A percentile compares a stretch with the other conserved stretches of the same genome.
Evolutionary conservation across 2,113 vertebrate species (phyloP).

Genomic region (Megaleporinus macrocephalus): DNA sequence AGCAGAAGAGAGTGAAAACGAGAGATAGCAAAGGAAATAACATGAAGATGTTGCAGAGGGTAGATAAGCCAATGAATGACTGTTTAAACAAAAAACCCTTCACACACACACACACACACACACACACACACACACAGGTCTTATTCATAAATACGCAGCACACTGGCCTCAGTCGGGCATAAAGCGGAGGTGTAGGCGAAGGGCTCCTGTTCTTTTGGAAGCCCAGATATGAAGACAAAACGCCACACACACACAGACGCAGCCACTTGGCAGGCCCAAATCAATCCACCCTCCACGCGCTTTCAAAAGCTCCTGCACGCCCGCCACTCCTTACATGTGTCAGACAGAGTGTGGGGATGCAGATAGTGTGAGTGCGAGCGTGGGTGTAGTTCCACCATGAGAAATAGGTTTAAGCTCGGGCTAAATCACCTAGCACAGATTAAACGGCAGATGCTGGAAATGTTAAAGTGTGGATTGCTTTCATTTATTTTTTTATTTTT

Average conservation of each 20-base stretch:
- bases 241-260: neutral
- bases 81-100: slow-evolving; percentile 46
- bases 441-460: slow-evolving; percentile 36
- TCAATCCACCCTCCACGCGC: slow-evolving; percentile 27
- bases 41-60: slow-evolving; percentile 41
- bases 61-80: slow-evolving; percentile 52
- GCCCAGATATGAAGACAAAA: slow-evolving; percentile 44
- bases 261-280: slow-evolving; percentile 29
- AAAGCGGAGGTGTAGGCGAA: slow-evolving; percentile 40
- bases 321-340: slow-evolving; percentile 45
- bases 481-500: neutral
- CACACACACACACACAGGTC: slow-evolving; percentile 26
- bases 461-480: neutral
- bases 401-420: slow-evolving; percentile 31
- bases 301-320: slow-evolving; percentile 39
- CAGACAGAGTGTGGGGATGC: slow-evolving; percentile 33
- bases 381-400: neutral
- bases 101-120: slow-evolving; percentile 22
- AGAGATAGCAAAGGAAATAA: slow-evolving; percentile 46
- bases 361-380: slow-evolving; percentile 15
- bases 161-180: slow-evolving; percentile 23
- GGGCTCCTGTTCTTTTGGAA: slow-evolving; percentile 12
- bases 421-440: slow-evolving; percentile 33
- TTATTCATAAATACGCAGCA: slow-evolving; percentile 17
- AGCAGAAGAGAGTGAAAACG: slow-evolving; percentile 36